Percentiles rank a stretch among this genome's conserved stretches.
phyloP scores from a whole-genome alignment of 2,797 vertebrate genomes.

The Gymnoscopelus microlampas region DNA sequence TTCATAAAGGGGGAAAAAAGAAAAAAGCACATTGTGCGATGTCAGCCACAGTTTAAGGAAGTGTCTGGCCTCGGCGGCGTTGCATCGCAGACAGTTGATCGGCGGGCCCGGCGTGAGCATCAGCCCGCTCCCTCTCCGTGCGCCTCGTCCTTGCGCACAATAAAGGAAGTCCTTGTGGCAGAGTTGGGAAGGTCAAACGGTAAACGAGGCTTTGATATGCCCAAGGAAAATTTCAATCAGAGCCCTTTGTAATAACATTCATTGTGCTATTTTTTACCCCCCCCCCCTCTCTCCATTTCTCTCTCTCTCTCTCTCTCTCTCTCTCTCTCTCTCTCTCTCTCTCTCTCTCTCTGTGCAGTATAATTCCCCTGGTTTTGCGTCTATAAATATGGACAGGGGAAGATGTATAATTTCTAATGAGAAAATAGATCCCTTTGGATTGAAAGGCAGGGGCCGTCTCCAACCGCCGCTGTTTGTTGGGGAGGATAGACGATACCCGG shows the following conservation, averaged over 20 bases:
- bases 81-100: conserved; percentile 27
- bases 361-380: conserved; percentile 85
- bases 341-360: conserved; percentile 56
- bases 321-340: conserved; percentile 53
- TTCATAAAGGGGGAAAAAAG: no score
- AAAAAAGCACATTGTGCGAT: no score
- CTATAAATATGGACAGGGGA: conserved; percentile 80
- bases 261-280: conserved; percentile 56
- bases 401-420: conserved; percentile 84
- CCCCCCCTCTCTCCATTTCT: neutral
- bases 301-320: conserved; percentile 54
- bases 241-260: conserved; percentile 83
- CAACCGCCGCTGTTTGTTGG: conserved; percentile 79
- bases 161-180: conserved; percentile 80
- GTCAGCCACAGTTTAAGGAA: no score
- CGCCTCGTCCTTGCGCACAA: conserved; percentile 57
- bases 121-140: conserved; percentile 19
- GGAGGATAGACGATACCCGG: conserved; percentile 81
- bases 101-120: conserved; percentile 41
- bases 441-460: conserved; percentile 75
- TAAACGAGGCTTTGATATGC: conserved; percentile 81
- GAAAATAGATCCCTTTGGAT: conserved; percentile 85
- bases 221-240: conserved; percentile 81
- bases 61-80: no score
- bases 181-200: conserved; percentile 82